Base-by-base conservation (phyloP, 1,140 invertebrate species). In the Drosophila kohkoa region DNA sequence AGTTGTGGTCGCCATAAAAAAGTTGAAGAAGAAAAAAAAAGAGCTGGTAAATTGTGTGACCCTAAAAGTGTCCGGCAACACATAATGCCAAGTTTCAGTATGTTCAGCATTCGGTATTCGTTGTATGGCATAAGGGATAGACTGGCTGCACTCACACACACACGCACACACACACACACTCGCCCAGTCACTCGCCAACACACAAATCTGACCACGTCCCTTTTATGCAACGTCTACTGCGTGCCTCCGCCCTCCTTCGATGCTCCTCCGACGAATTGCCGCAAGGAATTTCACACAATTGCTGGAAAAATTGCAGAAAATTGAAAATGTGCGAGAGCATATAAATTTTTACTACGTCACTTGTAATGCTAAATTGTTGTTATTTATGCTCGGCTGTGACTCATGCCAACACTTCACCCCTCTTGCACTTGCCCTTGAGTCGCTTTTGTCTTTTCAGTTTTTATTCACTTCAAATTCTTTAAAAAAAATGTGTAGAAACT, bases 361-460 rank as follows among this genome's bases (percentile, higher is more conserved):
- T 88, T 88, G 81, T 89, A 88, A 88, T 88, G 83, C 83, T 88
- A 88, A 88, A 88, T 88, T 88, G 83, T 88, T 89, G 83, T 88
- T 88, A 88, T 88, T 88, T 88, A 88, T 88, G 77, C 7, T 38
- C 35, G 10, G 72, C 45, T 54, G 55, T 20, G 55, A 64, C 68
- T 71, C 60, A 35, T 46, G 67, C 20, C 43, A 13, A 5, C 25
- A n/a, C 48, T 28, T 51, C 15, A 15, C 28, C 48, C 38, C 6
- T 38, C 48, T 28, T 30, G n/a, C 15, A 16, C 28, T 48, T 38
- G 38, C 8, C n/a, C 13, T 48, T 25, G 30, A 41, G 13, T 32
- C 16, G n/a, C n/a, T 30, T 30, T 20, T 55, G n/a, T 48, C 30
- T 35, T 8, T 48, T 11, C 11, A 49, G 10, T 25, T 54, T 62